Evolutionary conservation across 2,113 vertebrate species (phyloP).

Genomic region (Probosciger aterrimus): DNA sequence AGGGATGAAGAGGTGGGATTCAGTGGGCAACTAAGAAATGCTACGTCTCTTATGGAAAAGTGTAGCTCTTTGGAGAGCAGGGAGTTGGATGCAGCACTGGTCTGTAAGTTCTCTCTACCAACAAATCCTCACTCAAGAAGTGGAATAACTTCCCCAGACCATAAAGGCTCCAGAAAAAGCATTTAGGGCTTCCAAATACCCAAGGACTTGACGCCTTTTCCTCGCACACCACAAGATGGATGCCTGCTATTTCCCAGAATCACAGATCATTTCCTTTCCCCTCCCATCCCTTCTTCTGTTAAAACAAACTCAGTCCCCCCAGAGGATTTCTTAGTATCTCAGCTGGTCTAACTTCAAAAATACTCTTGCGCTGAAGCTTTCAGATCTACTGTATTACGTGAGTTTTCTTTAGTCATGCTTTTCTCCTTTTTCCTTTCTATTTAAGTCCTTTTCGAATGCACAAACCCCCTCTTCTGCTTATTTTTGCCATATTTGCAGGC

Average conservation of each 20-base stretch:
- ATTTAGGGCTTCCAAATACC: neutral
- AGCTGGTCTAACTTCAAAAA: neutral
- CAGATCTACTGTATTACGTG: neutral
- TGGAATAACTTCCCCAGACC: neutral
- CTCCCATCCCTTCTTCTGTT: neutral
- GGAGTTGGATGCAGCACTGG: neutral
- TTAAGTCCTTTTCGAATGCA: neutral
- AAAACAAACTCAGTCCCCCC: neutral
- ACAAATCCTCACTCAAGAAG: neutral
- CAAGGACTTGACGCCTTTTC: neutral
- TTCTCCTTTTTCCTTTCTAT: neutral
- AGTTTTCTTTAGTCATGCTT: neutral
- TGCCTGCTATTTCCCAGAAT: neutral
- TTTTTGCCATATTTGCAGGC: neutral
- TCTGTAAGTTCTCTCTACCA: neutral
- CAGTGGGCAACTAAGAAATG: neutral
- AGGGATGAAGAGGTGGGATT: neutral
- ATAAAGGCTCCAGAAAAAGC: neutral
- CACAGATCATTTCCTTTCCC: neutral
- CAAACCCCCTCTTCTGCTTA: neutral
- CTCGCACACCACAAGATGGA: neutral
- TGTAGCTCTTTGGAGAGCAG: neutral
- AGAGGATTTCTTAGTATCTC: neutral
- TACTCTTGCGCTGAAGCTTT: neutral
- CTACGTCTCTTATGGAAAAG: neutral